Percentiles rank a stretch among this genome's conserved stretches.
Conservation (phyloP, 2,113 vertebrate species). For the Sorex fumeus region DNA sequence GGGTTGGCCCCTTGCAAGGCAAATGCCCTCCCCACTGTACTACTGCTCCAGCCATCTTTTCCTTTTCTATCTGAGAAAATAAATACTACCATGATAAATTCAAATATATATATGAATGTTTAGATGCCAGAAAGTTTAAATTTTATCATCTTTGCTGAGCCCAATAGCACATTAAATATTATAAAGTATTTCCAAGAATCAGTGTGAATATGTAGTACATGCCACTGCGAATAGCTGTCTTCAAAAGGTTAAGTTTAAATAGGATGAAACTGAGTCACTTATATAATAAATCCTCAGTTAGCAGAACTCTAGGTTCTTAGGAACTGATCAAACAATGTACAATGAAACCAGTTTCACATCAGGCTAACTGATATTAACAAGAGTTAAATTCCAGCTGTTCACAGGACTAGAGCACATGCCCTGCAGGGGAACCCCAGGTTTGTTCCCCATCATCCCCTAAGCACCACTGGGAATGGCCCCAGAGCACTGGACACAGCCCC, state of each 20-base stretch:
- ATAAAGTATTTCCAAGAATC: slow-evolving; percentile 27
- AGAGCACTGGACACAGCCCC: too few relatives aligned
- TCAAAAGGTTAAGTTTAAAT: slow-evolving; percentile 43
- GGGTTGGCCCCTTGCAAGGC: too few relatives aligned
- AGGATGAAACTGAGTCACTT: background rate
- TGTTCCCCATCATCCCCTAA: too few relatives aligned
- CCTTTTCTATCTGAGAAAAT: slow-evolving; percentile 5
- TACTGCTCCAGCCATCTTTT: background rate
- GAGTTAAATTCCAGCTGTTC: background rate
- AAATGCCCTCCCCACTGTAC: too few relatives aligned
- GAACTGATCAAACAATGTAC: background rate
- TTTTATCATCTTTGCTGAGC: slow-evolving; percentile 30
- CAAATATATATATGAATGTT: slow-evolving; percentile 31
- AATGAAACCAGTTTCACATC: background rate
- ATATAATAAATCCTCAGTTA: background rate
- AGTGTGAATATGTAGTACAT: slow-evolving; percentile 38
- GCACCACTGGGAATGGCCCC: too few relatives aligned
- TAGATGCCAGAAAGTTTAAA: slow-evolving; percentile 40
- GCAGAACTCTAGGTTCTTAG: background rate
- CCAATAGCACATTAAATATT: background rate
- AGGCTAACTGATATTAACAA: background rate
- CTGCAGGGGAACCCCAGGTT: too few relatives aligned
- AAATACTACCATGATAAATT: background rate
- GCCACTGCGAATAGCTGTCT: background rate
- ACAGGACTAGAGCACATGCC: background rate